Base-by-base conservation (phyloP, 1,140 invertebrate genomes). In the Zophobas morio region DNA sequence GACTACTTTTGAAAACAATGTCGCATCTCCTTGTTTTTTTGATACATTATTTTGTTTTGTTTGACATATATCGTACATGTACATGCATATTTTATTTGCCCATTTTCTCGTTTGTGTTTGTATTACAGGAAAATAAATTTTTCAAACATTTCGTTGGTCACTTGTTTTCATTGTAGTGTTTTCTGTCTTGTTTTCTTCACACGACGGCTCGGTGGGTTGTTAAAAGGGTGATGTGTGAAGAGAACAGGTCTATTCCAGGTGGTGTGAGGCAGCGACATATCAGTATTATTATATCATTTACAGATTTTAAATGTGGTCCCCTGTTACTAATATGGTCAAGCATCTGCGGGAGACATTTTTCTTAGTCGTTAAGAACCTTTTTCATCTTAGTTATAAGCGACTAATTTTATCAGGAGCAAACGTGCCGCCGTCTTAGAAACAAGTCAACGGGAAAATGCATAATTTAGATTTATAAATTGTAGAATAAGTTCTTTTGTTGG, bases 211-310 rank as follows among this genome's bases (percentile, higher is more conserved):
- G 32, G n/a, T 56, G 42, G 36, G 42, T 51, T 49, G 39, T 20
- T 47, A 40, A 6, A n/a, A 53, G 35, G 20, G 49, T n/a, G 20
- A 20, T 66, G n/a, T 71, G 40, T 75, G 74, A 70, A 73, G 49
- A 75, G 53, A 34, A 71, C 66, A 79, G 42, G 70, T 20, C 32
- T 79, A 74, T 81, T 79, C 37, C 80, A 79, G 80, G 72, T 74
- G 78, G 76, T 73, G 66, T 78, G 75, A 63, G 42, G 76, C 76
- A 79, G 80, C 72, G 57, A 77, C 76, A 81, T 79, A 79, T 79
- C 78, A 79, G 80, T 66, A 79, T 79, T 81, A 66, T 72, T 79
- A 77, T 81, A 70, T 79, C 77, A 81, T 81, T 81, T 81, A 76
- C 80, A 81, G 80, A 81, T 81, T 79, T 79, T 78, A 77, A 77